Conservation (phyloP, 35 echinoderm and acorn worm genomes). For the Apostichopus parvimensis region DNA sequence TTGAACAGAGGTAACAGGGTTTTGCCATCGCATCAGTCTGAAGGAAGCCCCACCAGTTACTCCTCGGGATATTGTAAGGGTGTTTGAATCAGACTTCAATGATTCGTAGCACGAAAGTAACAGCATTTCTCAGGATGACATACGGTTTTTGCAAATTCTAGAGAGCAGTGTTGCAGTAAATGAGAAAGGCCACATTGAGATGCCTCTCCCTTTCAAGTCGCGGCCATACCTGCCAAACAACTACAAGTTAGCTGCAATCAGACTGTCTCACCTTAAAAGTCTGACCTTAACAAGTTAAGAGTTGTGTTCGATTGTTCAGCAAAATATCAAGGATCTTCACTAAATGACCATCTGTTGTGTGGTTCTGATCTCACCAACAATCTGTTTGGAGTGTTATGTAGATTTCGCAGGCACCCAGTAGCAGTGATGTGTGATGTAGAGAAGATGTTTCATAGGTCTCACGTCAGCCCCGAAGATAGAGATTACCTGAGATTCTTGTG, state of each 20-base stretch:
- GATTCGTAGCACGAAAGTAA: constrained; percentile 21
- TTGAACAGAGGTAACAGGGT: no score
- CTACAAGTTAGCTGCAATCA: constrained; percentile 33
- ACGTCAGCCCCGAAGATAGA: no score
- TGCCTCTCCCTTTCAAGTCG: constrained; percentile 65
- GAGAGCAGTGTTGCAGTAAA: constrained; percentile 14
- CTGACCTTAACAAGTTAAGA: constrained; percentile 55
- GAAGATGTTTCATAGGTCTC: constrained; percentile 59
- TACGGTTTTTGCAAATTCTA: constrained; percentile 43
- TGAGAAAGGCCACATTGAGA: constrained; percentile 52
- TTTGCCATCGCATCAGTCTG: background rate
- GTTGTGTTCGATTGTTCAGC: constrained; percentile 71
- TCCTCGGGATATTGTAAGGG: background rate
- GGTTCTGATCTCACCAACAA: constrained; percentile 63
- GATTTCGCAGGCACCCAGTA: background rate
- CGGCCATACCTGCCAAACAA: constrained; percentile 56
- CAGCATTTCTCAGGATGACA: constrained; percentile 46
- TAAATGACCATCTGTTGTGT: constrained; percentile 58
- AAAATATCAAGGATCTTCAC: constrained; percentile 27
- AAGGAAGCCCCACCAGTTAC: no score
- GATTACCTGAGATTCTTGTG: constrained; percentile 61
- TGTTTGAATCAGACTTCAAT: background rate
- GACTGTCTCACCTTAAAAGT: constrained; percentile 41
- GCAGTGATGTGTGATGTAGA: background rate
- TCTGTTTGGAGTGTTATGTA: constrained; percentile 61